Percentiles rank a stretch among this genome's conserved stretches.
Conservation (phyloP, 2,888 invertebrate genomes). For the Chorisops tibialis region DNA sequence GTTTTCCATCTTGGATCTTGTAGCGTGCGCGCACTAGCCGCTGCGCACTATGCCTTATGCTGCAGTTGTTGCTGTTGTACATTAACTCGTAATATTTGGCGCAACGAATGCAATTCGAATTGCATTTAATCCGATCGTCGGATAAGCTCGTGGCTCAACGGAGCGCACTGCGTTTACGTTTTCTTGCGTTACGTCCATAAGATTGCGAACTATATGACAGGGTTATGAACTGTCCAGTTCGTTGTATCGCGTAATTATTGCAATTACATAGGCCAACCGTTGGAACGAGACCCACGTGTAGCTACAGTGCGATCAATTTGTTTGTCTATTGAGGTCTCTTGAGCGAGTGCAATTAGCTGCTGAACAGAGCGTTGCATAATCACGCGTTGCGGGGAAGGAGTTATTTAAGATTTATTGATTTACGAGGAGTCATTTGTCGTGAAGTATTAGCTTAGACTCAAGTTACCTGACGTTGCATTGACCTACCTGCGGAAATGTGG, state of each 20-base stretch:
- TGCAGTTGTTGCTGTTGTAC: background rate
- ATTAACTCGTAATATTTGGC: background rate
- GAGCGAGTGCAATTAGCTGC: constrained; percentile 1
- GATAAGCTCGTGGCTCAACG: background rate
- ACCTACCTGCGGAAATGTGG: too few species aligned
- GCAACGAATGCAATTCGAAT: background rate
- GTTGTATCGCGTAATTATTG: constrained; percentile 10
- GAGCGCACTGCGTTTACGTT: background rate
- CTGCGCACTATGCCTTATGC: background rate
- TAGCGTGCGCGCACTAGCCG: background rate
- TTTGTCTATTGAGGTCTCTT: background rate
- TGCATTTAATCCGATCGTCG: background rate
- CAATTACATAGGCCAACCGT: constrained; percentile 5
- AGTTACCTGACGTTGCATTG: too few species aligned
- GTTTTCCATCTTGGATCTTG: background rate
- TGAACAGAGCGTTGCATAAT: background rate
- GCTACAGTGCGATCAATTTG: background rate
- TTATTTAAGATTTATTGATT: constrained; percentile 5
- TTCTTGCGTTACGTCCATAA: background rate
- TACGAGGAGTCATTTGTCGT: background rate
- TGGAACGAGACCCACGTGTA: constrained; percentile 10
- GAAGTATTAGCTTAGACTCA: constrained; percentile 2
- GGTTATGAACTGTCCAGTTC: background rate
- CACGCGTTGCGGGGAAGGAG: background rate
- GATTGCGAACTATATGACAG: background rate